Evolutionary conservation across 2,797 vertebrate genomes (phyloP).

Genomic region (Danio albolineatus): DNA sequence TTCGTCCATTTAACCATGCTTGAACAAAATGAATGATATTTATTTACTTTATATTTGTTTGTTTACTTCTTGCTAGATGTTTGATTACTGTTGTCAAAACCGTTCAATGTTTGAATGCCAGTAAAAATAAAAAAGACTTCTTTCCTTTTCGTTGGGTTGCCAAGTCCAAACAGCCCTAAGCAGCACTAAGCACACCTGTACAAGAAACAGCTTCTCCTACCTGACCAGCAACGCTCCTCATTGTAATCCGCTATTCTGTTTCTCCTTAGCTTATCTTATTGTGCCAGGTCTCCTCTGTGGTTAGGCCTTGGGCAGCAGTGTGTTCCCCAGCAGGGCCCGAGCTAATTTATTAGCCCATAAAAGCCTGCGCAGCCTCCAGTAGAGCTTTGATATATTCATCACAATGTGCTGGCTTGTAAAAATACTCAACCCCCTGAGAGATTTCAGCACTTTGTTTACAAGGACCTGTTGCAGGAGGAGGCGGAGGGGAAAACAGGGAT

Average conservation of each 20-base stretch:
- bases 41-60: neutral
- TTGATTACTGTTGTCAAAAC: neutral
- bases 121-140: neutral
- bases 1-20: neutral
- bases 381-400: conserved; percentile 66
- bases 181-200: conserved; percentile 13
- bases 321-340: conserved; percentile 53
- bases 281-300: conserved; percentile 51
- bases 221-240: conserved; percentile 23
- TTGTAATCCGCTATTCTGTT: conserved; percentile 1
- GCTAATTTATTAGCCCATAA: conserved; percentile 66
- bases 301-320: conserved; percentile 49
- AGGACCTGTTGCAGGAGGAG: conserved; percentile 58
- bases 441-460: conserved; percentile 65
- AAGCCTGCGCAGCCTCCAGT: conserved; percentile 57
- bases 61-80: neutral
- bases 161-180: neutral
- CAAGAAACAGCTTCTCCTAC: conserved; percentile 7
- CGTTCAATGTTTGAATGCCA: neutral
- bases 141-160: neutral
- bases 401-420: conserved; percentile 64
- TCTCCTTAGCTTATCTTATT: conserved; percentile 39
- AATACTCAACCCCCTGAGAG: conserved; percentile 57
- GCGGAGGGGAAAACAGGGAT: conserved; percentile 19
- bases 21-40: neutral